phyloP scores from a whole-genome alignment of 1,140 invertebrate species.

The Drosophila albomicans region DNA sequence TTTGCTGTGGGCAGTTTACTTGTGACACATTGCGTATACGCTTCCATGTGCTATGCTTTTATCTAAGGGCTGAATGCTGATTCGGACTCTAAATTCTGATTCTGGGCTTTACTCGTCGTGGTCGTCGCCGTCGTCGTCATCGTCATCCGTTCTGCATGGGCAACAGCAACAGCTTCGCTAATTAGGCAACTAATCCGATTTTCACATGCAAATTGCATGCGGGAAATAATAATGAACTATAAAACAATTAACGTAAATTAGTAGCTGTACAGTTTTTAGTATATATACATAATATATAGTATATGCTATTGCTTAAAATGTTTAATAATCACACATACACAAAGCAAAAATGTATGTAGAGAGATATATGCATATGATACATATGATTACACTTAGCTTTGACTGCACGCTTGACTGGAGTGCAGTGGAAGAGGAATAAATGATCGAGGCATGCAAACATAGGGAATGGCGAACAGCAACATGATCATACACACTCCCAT shows the following conservation, averaged over 20 bases:
- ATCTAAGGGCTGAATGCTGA: conserved; percentile 14
- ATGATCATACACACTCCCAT: conserved; percentile 29
- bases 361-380: conserved; percentile 31
- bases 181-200: conserved; percentile 61
- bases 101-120: conserved; percentile 38
- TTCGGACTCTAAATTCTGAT: conserved; percentile 12
- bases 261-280: conserved; percentile 80
- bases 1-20: not conserved
- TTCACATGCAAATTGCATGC: conserved; percentile 36
- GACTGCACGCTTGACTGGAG: conserved; percentile 64
- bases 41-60: conserved; percentile 39
- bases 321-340: conserved; percentile 60
- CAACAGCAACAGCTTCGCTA: conserved; percentile 37
- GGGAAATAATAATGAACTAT: conserved; percentile 69
- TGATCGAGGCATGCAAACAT: conserved; percentile 26
- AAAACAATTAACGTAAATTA: conserved; percentile 79
- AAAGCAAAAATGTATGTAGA: conserved; percentile 19
- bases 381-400: conserved; percentile 36
- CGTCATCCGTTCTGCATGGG: conserved; percentile 56
- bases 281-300: conserved; percentile 52
- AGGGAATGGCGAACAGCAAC: conserved; percentile 34
- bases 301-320: conserved; percentile 75
- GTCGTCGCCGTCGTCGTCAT: conserved; percentile 50
- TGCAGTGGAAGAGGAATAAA: conserved; percentile 18
- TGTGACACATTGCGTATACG: conserved; percentile 30